Percentiles rank a stretch among this genome's conserved stretches.
These are phyloP conservation scores for Austrofundulus limnaeus DNA, from an alignment of 2,113 vertebrate species.

Conservation along the genomic window DNA sequence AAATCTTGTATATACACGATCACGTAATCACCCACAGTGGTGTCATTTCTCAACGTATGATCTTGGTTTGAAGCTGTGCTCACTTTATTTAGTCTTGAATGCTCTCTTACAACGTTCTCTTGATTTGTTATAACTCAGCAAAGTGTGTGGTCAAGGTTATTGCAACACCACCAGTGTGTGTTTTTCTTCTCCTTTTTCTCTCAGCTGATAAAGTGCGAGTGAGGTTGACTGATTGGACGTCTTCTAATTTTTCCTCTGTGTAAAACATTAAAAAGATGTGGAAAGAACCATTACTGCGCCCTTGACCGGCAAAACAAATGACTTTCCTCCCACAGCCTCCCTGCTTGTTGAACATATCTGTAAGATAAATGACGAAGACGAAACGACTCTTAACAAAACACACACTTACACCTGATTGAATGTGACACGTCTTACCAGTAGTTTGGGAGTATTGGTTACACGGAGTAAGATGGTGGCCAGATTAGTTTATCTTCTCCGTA, in stretches of 20 bases:
- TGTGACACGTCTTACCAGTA: constrained; percentile 14
- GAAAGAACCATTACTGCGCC: constrained; percentile 19
- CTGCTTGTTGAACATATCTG: constrained; percentile 22
- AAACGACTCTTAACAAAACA: constrained; percentile 23
- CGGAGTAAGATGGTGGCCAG: constrained; percentile 16
- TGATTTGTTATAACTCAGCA: constrained; percentile 28
- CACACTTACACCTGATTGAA: constrained; percentile 25
- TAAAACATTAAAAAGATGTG: constrained; percentile 37
- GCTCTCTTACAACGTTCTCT: background rate
- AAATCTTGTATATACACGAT: no score
- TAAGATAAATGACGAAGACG: constrained; percentile 22
- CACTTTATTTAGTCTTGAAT: background rate
- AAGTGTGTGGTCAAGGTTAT: constrained; percentile 50
- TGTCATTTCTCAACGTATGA: no score
- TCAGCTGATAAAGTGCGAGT: constrained; percentile 19
- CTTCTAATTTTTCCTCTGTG: constrained; percentile 31
- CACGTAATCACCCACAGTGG: no score
- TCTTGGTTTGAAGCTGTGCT: no score
- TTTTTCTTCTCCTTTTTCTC: no score
- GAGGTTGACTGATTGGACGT: constrained; percentile 43
- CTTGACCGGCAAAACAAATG: constrained; percentile 52
- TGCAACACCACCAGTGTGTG: background rate
- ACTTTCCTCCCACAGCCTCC: background rate
- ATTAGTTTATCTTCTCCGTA: constrained; percentile 9
- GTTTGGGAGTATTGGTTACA: constrained; percentile 27